These are phyloP conservation scores for Scaptomyza polygonia DNA, from an alignment of 2,888 invertebrate species.

Conservation along the genomic window DNA sequence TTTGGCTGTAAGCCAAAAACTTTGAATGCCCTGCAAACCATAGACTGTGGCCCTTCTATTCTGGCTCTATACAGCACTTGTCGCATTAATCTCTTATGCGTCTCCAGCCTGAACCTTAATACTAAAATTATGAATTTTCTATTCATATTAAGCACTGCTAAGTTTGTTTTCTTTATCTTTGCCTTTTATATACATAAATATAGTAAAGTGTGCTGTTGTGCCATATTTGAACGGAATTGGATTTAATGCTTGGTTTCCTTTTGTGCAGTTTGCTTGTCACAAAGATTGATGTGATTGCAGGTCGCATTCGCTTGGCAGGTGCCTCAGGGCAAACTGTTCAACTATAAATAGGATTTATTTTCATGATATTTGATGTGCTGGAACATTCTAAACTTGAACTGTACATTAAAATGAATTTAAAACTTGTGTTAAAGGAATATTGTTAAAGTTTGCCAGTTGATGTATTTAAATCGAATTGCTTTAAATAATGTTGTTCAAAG, in stretches of 20 bases:
- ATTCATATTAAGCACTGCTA: slow-evolving; percentile 19
- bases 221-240: slow-evolving; percentile 46
- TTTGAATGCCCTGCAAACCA: slow-evolving; percentile 38
- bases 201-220: no score
- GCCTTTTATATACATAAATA: not conserved
- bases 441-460: not conserved
- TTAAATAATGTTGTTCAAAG: no score
- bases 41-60: slow-evolving; percentile 9
- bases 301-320: slow-evolving; percentile 37
- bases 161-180: not conserved
- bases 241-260: slow-evolving; percentile 45
- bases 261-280: slow-evolving; percentile 13
- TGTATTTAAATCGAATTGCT: no score
- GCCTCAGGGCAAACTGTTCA: slow-evolving; percentile 20
- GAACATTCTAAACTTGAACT: not conserved
- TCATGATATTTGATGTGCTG: slow-evolving; percentile 5
- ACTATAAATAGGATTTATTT: slow-evolving; percentile 44
- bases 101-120: slow-evolving; percentile 19
- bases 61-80: slow-evolving; percentile 42
- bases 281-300: slow-evolving; percentile 48
- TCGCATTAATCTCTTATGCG: slow-evolving; percentile 61
- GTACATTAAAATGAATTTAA: not conserved
- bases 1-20: slow-evolving; percentile 59
- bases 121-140: slow-evolving; percentile 39
- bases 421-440: not conserved